phyloP scores from a whole-genome alignment of 2,113 vertebrate species.

The Thunnus maccoyii region DNA sequence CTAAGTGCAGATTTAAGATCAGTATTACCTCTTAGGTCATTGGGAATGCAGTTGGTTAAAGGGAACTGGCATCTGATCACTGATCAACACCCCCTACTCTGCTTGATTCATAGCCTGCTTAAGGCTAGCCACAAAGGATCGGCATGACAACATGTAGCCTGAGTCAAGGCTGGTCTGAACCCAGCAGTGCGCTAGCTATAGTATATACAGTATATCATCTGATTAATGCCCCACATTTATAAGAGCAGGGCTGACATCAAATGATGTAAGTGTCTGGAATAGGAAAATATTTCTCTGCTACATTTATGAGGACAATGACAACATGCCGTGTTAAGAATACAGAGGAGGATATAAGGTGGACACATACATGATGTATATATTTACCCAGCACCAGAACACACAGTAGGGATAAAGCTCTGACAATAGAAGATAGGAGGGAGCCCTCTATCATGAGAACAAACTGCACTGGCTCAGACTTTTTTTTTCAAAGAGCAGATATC shows the following conservation, averaged over 20 bases:
- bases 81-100: slow-evolving; percentile 44
- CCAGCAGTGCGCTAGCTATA: slow-evolving; percentile 19
- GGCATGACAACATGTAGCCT: slow-evolving; percentile 44
- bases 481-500: slow-evolving; percentile 24
- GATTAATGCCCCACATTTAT: slow-evolving; percentile 49
- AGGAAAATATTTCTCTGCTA: slow-evolving; percentile 41
- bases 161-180: slow-evolving; percentile 18
- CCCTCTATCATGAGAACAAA: slow-evolving; percentile 32
- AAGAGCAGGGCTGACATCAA: slow-evolving; percentile 26
- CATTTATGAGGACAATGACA: slow-evolving; percentile 43
- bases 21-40: slow-evolving; percentile 63
- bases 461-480: background rate
- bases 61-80: slow-evolving; percentile 49
- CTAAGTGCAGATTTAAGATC: slow-evolving; percentile 53
- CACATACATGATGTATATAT: slow-evolving; percentile 38
- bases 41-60: slow-evolving; percentile 20
- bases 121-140: slow-evolving; percentile 21
- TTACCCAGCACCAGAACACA: slow-evolving; percentile 20
- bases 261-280: slow-evolving; percentile 52
- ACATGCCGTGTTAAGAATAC: slow-evolving; percentile 14
- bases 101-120: slow-evolving; percentile 53
- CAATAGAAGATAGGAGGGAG: slow-evolving; percentile 1
- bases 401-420: slow-evolving; percentile 32
- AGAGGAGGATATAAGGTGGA: slow-evolving; percentile 25
- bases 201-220: slow-evolving; percentile 24